Evolutionary conservation across 1,140 invertebrate species (phyloP).

Genomic region (Olivierus martensii): DNA sequence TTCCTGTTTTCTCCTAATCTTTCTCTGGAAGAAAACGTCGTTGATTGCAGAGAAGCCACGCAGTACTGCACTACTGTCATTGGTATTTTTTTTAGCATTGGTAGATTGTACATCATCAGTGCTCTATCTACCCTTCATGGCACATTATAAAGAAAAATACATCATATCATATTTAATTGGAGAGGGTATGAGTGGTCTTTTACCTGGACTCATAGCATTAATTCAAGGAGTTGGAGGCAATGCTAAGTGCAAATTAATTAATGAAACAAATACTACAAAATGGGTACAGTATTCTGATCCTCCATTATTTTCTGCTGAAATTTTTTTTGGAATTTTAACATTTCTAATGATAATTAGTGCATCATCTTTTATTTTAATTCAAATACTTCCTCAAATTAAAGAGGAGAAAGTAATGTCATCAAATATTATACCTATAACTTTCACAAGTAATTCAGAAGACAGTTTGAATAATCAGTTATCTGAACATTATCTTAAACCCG

Average conservation of each 20-base stretch:
- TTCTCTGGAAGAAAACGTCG: slow-evolving; percentile 54
- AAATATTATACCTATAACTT: too few relatives aligned
- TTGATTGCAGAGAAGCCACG: slow-evolving; percentile 41
- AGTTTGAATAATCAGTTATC: too few relatives aligned
- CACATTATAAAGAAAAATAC: slow-evolving; percentile 55
- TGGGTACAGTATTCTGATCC: slow-evolving; percentile 8
- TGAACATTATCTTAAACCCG: too few relatives aligned
- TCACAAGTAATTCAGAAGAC: too few relatives aligned
- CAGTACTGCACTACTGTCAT: slow-evolving; percentile 53
- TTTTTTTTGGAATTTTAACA: slow-evolving; percentile 56
- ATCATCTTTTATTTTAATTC: slow-evolving; percentile 35
- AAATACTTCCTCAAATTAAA: slow-evolving; percentile 25
- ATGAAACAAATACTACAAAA: slow-evolving; percentile 9
- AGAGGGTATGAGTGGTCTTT: slow-evolving; percentile 71
- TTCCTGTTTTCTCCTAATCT: slow-evolving; percentile 51
- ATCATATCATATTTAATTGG: slow-evolving; percentile 50
- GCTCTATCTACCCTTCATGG: slow-evolving; percentile 77
- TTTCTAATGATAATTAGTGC: slow-evolving; percentile 34
- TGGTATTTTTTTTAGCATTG: slow-evolving; percentile 65
- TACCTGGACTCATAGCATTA: slow-evolving; percentile 69
- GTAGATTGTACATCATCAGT: slow-evolving; percentile 90
- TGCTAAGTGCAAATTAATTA: slow-evolving; percentile 29
- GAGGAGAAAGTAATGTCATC: slow-evolving; percentile 9
- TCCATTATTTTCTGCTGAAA: slow-evolving; percentile 31
- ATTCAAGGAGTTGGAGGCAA: slow-evolving; percentile 41